Evolutionary conservation across 2,113 vertebrate genomes (phyloP), one percentile per base, ranked within the genome.

Genomic region (Cynoglossus semilaevis): DNA sequence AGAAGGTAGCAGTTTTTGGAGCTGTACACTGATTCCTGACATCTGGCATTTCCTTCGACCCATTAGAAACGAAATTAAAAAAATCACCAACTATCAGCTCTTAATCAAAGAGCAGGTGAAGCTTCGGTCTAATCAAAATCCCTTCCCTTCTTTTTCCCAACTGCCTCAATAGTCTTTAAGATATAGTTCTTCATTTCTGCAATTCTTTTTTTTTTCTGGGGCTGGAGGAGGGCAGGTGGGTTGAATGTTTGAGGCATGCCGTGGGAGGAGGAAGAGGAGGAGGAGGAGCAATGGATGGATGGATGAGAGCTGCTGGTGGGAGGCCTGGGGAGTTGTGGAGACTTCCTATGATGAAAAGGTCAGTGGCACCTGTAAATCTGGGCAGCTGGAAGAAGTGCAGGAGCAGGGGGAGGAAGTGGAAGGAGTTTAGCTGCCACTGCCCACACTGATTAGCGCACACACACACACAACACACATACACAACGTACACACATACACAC

Each of bases 291-390:
- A 69, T 15, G 60, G 45, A 29, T 58, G 60, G 69, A 73, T 67
- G 67, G 63, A 67, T 61, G 54, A 29, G 65, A 75, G 62, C 56
- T 8, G 50, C 43, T 8, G 15, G 56, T 61, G 66, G 72, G 75
- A 79, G 80, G 77, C 73, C 74, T 72, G 71, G 75, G 74, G 68
- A 69, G 85, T 55, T 65, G 74, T 83, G 79, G 75, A 54, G 72
- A 88, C 88, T 91, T 92, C 89, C 89, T 89, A 76, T 79, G 89
- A 89, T 90, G 87, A 91, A 91, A 91, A 87, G 88, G 80, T 90
- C 84, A 88, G 63, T 84, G 86, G 85, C 87, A 89, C 88, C 88
- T 90, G 89, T 91, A 92, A 92, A 90, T 91, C 87, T 89, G 70
- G 77, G 80, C 81, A 85, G 76, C 72, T 81, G 76, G 74, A 60